These are phyloP conservation scores for Hemistola chrysoprasaria DNA, from an alignment of 2,888 invertebrate genomes.

Conservation along the genomic window DNA sequence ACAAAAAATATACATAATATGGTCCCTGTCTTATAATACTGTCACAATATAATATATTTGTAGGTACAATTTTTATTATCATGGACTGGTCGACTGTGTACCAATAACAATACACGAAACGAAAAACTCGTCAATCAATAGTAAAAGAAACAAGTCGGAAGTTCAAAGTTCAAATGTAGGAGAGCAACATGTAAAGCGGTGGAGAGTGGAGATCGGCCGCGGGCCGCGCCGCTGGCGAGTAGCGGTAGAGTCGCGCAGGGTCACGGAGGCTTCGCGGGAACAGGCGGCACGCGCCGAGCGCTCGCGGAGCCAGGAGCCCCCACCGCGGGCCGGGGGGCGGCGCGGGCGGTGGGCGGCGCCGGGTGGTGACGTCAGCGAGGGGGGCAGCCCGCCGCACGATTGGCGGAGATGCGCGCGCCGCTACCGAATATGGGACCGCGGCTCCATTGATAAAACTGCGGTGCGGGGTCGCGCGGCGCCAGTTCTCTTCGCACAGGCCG, in stretches of 20 bases:
- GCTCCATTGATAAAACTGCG: conserved; percentile 92
- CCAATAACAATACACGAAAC: too few species aligned
- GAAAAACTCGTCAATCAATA: conserved; percentile 24
- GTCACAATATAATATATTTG: too few species aligned
- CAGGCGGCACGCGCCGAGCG: conserved; percentile 37
- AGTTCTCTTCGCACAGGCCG: conserved; percentile 77
- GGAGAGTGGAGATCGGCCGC: conserved; percentile 19
- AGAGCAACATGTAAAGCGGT: conserved; percentile 23
- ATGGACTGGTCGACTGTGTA: too few species aligned
- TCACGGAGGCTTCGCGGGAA: conserved; percentile 46
- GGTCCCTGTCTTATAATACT: too few species aligned
- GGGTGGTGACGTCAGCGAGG: conserved; percentile 73
- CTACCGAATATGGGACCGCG: conserved; percentile 93
- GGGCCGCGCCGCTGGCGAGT: conserved; percentile 26
- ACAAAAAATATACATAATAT: too few species aligned
- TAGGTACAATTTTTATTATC: too few species aligned
- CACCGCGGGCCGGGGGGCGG: conserved; percentile 52
- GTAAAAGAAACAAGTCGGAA: conserved; percentile 13
- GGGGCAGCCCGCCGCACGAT: conserved; percentile 68
- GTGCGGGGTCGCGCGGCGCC: conserved; percentile 86
- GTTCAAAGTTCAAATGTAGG: conserved; percentile 21
- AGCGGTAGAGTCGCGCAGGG: conserved; percentile 33
- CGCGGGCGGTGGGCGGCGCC: conserved; percentile 75
- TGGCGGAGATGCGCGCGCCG: conserved; percentile 81
- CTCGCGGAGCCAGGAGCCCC: conserved; percentile 43